Conservation (phyloP, 2,888 invertebrate genomes). For the Andrena hattorfiana region DNA sequence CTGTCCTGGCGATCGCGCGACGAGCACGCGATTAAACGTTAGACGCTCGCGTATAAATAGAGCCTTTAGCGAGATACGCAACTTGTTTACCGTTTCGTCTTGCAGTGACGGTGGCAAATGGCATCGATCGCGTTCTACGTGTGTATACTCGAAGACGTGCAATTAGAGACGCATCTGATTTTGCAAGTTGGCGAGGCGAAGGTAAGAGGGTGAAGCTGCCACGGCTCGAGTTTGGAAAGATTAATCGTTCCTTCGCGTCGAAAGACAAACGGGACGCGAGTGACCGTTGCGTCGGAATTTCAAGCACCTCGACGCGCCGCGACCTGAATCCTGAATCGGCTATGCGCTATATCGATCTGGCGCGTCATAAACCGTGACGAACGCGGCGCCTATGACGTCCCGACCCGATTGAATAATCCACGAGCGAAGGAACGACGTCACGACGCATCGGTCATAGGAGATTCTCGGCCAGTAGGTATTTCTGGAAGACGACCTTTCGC, state of each 20-base stretch:
- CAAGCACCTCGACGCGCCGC: not conserved
- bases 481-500: conserved; percentile 50
- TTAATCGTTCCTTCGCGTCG: not conserved
- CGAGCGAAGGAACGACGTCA: conserved; percentile 56
- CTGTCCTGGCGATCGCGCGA: conserved; percentile 14
- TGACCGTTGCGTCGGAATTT: not conserved
- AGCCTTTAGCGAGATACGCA: not conserved
- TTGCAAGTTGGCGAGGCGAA: not conserved
- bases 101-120: conserved; percentile 5
- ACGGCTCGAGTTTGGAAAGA: not conserved
- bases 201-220: not conserved
- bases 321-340: not conserved
- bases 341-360: conserved; percentile 49
- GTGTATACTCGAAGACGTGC: not conserved
- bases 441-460: conserved; percentile 50
- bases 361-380: conserved; percentile 57
- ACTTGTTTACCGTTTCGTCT: conserved; percentile 32
- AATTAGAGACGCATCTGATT: not conserved
- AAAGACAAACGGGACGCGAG: not conserved
- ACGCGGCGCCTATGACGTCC: conserved; percentile 60
- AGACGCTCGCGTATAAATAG: conserved; percentile 32
- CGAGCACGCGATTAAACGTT: conserved; percentile 34
- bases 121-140: conserved; percentile 7
- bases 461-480: conserved; percentile 50
- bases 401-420: conserved; percentile 62